Conservation (phyloP, 2,113 vertebrate genomes). For the Etheostoma cragini region DNA sequence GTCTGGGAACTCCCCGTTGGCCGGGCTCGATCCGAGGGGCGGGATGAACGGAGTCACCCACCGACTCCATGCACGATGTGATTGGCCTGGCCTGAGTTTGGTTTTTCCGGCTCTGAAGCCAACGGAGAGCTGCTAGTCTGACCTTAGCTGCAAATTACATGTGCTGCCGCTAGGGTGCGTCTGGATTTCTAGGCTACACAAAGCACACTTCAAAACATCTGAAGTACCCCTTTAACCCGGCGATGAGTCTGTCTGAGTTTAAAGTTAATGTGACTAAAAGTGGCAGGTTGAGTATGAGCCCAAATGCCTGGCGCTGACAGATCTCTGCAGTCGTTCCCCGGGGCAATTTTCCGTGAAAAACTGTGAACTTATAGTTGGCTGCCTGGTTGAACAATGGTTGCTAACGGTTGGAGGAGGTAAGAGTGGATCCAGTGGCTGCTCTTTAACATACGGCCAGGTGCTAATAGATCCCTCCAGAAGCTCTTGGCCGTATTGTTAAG, state of each 20-base stretch:
- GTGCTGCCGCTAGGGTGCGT: no score
- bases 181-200: no score
- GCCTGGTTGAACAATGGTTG: constrained; percentile 50
- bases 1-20: no score
- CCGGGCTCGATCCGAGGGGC: no score
- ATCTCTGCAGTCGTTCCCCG: constrained; percentile 11
- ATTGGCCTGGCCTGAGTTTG: no score
- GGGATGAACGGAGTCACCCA: no score
- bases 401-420: constrained; percentile 28
- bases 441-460: constrained; percentile 64
- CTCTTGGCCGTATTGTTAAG: constrained; percentile 55
- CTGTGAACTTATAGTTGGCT: constrained; percentile 14
- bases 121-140: no score
- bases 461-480: constrained; percentile 62
- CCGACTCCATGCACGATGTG: no score
- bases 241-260: neutral
- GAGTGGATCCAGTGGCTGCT: constrained; percentile 38
- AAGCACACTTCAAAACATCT: no score
- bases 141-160: no score
- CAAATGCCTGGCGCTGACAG: constrained; percentile 34
- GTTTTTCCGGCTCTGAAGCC: no score
- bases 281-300: constrained; percentile 7
- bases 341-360: constrained; percentile 39
- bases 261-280: constrained; percentile 25
- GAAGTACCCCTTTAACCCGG: neutral